These are phyloP conservation scores for Scylla paramamosain DNA, from an alignment of 1,140 invertebrate genomes.

Conservation along the genomic window DNA sequence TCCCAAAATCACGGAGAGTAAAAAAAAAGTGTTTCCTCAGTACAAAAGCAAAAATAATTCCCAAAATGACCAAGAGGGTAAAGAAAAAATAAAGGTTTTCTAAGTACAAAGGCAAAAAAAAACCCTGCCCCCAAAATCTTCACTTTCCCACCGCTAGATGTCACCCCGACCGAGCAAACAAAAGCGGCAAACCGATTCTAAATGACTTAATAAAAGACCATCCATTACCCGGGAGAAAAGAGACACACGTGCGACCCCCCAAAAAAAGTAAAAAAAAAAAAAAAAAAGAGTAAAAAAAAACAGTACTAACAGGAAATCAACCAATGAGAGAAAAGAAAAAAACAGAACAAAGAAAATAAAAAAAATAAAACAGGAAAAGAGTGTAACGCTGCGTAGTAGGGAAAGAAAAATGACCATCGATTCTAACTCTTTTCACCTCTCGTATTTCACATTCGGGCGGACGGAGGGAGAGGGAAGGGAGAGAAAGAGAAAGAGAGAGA, in stretches of 20 bases:
- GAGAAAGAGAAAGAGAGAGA: neutral
- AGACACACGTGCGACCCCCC: neutral
- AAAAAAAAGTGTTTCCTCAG: too few relatives aligned
- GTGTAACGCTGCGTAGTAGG: neutral
- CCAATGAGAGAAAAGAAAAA: neutral
- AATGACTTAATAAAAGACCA: neutral
- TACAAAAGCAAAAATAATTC: too few relatives aligned
- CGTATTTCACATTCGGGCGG: conserved; percentile 61
- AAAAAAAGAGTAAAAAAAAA: too few relatives aligned
- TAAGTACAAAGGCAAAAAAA: too few relatives aligned
- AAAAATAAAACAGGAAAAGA: conserved; percentile 25
- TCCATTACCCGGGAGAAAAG: neutral
- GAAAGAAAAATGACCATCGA: conserved; percentile 58
- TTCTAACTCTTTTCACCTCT: conserved; percentile 66
- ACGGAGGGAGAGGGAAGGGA: conserved; percentile 1
- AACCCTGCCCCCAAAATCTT: too few relatives aligned
- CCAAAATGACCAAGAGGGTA: too few relatives aligned
- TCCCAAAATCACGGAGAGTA: too few relatives aligned
- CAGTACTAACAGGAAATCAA: too few relatives aligned
- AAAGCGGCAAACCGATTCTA: neutral
- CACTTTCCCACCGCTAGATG: too few relatives aligned
- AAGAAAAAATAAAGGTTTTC: too few relatives aligned
- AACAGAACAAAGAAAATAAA: neutral
- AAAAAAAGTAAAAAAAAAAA: too few relatives aligned
- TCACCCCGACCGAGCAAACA: neutral